A percentile compares a stretch with the other conserved stretches of the same genome.
Evolutionary conservation across 37 sponge, comb jelly and placozoan species (phyloP).

Genomic region (Hormiphora californensis): DNA sequence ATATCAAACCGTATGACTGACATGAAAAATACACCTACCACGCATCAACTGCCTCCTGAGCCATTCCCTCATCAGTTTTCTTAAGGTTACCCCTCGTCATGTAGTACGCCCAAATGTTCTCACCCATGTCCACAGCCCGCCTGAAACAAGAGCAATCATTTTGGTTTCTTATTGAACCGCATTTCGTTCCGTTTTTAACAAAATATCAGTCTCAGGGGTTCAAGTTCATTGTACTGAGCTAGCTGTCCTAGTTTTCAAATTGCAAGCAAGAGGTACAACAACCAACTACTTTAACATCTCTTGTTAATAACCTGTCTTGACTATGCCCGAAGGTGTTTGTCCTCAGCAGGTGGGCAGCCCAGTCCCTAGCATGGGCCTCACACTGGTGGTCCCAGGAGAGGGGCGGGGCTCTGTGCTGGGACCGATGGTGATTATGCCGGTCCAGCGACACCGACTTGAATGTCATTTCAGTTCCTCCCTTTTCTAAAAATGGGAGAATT

Average conservation of each 20-base stretch:
- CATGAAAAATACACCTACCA: too few species aligned
- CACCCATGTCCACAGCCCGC: slow-evolving; percentile 50
- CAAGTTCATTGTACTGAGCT: too few species aligned
- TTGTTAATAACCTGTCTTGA: slow-evolving; percentile 57
- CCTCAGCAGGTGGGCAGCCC: slow-evolving; percentile 74
- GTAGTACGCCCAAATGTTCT: slow-evolving; percentile 47
- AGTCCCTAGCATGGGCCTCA: slow-evolving; percentile 63
- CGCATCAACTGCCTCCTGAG: slow-evolving; percentile 25
- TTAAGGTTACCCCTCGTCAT: background rate
- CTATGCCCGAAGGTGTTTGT: slow-evolving; percentile 61
- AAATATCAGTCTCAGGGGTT: too few species aligned
- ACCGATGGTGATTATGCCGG: slow-evolving; percentile 69
- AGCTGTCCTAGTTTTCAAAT: too few species aligned
- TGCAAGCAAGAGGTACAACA: too few species aligned
- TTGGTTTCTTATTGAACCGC: too few species aligned
- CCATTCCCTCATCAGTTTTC: slow-evolving; percentile 40
- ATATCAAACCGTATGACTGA: too few species aligned
- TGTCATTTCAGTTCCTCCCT: too few species aligned
- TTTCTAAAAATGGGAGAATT: too few species aligned
- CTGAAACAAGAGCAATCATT: too few species aligned
- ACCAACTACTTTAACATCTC: too few species aligned
- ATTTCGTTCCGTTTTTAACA: too few species aligned
- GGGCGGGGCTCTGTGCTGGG: slow-evolving; percentile 66
- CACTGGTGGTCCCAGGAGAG: slow-evolving; percentile 64
- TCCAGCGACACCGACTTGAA: slow-evolving; percentile 61